Conservation (phyloP, 1,140 invertebrate genomes). For the Harpegnathos saltator region DNA sequence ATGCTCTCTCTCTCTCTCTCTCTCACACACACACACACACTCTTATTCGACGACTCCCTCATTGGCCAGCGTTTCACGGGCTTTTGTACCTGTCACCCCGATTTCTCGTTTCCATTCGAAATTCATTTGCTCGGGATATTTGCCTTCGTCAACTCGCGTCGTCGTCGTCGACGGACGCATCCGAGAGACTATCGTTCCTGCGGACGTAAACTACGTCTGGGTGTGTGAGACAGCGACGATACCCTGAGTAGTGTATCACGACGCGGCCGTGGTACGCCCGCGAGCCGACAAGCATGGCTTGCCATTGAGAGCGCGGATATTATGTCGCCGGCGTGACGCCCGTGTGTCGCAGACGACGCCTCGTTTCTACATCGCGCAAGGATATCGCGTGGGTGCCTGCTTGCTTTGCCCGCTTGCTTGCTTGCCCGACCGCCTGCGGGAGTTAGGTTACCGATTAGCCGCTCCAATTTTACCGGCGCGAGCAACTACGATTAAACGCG, state of each 20-base stretch:
- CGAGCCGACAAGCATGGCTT: constrained; percentile 55
- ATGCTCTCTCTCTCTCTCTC: too few species aligned
- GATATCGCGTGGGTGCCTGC: constrained; percentile 51
- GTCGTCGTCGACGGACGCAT: too few species aligned
- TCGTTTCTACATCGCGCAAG: constrained; percentile 46
- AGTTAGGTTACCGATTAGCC: constrained; percentile 53
- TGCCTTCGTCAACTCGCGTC: not conserved
- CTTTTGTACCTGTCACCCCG: not conserved
- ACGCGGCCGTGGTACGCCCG: constrained; percentile 8
- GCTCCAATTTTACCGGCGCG: constrained; percentile 42
- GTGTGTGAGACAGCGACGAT: constrained; percentile 38
- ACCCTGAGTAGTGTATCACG: constrained; percentile 18
- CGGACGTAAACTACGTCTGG: not conserved
- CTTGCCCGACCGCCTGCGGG: not conserved
- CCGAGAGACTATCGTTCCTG: too few species aligned
- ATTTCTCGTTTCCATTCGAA: constrained; percentile 11
- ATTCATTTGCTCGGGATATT: too few species aligned
- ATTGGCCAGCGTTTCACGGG: not conserved
- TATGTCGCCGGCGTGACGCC: constrained; percentile 47
- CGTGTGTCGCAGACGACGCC: constrained; percentile 29
- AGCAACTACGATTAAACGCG: constrained; percentile 21
- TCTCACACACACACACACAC: too few species aligned
- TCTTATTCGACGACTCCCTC: not conserved
- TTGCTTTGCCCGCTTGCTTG: too few species aligned
- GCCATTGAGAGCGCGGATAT: constrained; percentile 60